These are phyloP conservation scores for Rallus crepitans DNA, from an alignment of 2,797 vertebrate genomes.

Conservation along the genomic window DNA sequence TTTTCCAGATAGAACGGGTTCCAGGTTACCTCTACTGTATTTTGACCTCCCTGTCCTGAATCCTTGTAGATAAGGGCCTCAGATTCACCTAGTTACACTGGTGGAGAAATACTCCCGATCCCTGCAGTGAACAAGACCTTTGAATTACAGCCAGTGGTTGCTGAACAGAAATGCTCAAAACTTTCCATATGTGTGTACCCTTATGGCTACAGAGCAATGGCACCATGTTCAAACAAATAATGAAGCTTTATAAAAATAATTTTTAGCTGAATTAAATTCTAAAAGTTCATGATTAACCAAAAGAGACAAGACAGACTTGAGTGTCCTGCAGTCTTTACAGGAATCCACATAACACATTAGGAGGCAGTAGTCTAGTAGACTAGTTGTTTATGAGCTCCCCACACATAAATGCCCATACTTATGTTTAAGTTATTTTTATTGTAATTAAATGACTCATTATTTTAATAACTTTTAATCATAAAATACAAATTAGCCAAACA, in stretches of 20 bases:
- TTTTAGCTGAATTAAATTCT: neutral
- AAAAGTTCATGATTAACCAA: neutral
- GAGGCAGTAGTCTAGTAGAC: neutral
- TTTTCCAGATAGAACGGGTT: neutral
- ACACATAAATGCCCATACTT: constrained; percentile 11
- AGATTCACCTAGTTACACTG: neutral
- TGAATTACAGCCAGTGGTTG: neutral
- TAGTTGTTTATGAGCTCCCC: constrained; percentile 9
- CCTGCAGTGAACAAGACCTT: neutral
- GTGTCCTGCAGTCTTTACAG: neutral
- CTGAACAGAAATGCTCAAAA: fast-evolving
- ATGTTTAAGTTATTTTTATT: constrained; percentile 22
- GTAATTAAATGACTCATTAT: neutral
- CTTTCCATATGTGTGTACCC: neutral
- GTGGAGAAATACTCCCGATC: neutral
- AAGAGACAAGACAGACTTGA: neutral
- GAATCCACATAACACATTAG: neutral
- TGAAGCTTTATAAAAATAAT: neutral
- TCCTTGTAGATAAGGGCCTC: neutral
- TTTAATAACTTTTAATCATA: constrained; percentile 3
- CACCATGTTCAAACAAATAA: neutral
- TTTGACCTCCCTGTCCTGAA: neutral
- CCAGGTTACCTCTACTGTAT: neutral
- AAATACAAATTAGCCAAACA: neutral
- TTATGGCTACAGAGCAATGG: neutral